Evolutionary conservation across 2,113 vertebrate genomes (phyloP).

Genomic region (Hydrolagus affinis): DNA sequence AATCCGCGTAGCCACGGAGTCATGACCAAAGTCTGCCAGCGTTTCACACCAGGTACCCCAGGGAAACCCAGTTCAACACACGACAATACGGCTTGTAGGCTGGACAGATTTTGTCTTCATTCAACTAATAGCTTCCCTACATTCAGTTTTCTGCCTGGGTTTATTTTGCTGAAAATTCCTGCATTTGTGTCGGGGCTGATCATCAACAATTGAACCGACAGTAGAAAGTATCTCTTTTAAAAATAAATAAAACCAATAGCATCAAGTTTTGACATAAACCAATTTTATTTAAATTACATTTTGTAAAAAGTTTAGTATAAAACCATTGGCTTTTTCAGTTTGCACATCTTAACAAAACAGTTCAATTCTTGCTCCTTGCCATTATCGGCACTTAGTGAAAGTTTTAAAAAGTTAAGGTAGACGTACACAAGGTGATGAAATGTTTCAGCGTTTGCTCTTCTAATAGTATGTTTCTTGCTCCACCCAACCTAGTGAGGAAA

Average conservation of each 20-base stretch:
- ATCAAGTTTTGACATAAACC: not conserved
- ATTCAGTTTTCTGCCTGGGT: too few species aligned
- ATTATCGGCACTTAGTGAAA: constrained; percentile 24
- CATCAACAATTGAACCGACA: not conserved
- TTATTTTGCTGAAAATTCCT: not conserved
- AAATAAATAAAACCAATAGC: too few species aligned
- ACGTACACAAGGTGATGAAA: constrained; percentile 21
- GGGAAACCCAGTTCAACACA: too few species aligned
- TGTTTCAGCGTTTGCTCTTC: constrained; percentile 24
- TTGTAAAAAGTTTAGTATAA: constrained; percentile 32
- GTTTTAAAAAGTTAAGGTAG: constrained; percentile 28
- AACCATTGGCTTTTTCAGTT: constrained; percentile 26
- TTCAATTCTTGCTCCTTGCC: not conserved
- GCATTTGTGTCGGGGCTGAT: not conserved
- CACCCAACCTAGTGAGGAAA: constrained; percentile 29
- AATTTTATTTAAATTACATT: constrained; percentile 29
- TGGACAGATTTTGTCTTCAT: too few species aligned
- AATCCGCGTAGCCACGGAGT: too few species aligned
- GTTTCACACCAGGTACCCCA: too few species aligned
- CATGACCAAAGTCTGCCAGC: too few species aligned
- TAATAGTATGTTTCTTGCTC: constrained; percentile 25
- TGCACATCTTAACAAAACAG: constrained; percentile 28
- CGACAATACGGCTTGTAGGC: too few species aligned
- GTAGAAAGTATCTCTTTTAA: too few species aligned
- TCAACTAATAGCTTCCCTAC: too few species aligned